Evolutionary conservation across 2,797 vertebrate species (phyloP).

Genomic region (Distichodus sexfasciatus): DNA sequence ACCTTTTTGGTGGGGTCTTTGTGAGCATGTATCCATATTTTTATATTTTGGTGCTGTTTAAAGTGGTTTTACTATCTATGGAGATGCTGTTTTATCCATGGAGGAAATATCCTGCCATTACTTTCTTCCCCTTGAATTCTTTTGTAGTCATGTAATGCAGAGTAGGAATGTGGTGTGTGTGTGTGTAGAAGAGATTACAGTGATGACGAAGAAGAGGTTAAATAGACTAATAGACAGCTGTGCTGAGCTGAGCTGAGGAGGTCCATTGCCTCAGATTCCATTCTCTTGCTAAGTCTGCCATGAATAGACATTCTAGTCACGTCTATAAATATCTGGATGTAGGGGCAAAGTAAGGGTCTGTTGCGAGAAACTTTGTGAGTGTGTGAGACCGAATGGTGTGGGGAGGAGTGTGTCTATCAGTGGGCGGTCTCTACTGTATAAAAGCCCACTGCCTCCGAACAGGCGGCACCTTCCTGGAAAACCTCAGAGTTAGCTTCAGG

Average conservation of each 20-base stretch:
- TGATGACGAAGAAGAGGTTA: conserved; percentile 21
- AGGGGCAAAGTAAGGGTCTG: conserved; percentile 41
- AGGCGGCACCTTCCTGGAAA: conserved; percentile 41
- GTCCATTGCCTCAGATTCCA: conserved; percentile 69
- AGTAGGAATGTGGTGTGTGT: background rate
- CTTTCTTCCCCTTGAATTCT: conserved; percentile 46
- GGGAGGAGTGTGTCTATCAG: conserved; percentile 49
- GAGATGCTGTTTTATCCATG: background rate
- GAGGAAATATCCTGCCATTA: background rate
- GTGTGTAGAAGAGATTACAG: too few species aligned
- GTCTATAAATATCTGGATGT: conserved; percentile 62
- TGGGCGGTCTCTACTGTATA: conserved; percentile 61
- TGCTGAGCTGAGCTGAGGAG: conserved; percentile 44
- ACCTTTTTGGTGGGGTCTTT: too few species aligned
- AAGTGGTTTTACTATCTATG: too few species aligned
- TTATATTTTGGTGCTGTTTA: too few species aligned
- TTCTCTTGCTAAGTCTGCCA: conserved; percentile 59
- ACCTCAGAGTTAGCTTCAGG: conserved; percentile 10
- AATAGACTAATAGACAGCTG: conserved; percentile 53
- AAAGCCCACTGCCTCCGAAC: conserved; percentile 55
- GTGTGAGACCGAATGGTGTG: conserved; percentile 33
- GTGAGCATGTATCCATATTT: too few species aligned
- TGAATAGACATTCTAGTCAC: conserved; percentile 74
- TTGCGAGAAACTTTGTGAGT: conserved; percentile 16
- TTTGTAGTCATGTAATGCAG: conserved; percentile 43